Conservation (phyloP, 35 echinoderm and acorn worm genomes). For the Lytechinus pictus region DNA sequence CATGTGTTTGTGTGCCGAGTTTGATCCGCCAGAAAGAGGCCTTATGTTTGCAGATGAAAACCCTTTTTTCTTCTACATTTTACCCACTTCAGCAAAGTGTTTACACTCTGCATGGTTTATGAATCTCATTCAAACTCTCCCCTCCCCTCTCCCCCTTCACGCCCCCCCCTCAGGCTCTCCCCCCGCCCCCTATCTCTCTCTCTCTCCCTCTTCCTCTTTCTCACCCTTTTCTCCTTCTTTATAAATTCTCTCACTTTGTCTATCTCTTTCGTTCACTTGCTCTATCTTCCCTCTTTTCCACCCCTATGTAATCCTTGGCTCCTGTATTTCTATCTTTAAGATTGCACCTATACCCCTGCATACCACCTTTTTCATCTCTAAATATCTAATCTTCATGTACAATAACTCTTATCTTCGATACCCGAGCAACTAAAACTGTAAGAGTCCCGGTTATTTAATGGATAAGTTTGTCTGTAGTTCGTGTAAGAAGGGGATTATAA, state of each 20-base stretch:
- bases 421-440: background rate
- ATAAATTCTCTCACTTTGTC: background rate
- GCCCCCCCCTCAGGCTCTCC: too few relatives aligned
- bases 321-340: background rate
- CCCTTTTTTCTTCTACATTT: background rate
- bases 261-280: background rate
- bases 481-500: background rate
- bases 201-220: background rate
- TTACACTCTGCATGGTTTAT: background rate
- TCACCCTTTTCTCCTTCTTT: background rate
- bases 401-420: background rate
- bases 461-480: background rate
- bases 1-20: background rate
- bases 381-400: background rate
- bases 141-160: too few relatives aligned
- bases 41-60: background rate
- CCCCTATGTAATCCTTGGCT: background rate
- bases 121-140: background rate
- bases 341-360: background rate
- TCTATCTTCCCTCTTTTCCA: background rate
- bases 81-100: background rate
- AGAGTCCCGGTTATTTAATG: background rate
- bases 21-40: background rate
- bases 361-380: background rate
- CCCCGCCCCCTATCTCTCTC: background rate